Evolutionary conservation across 2,888 invertebrate species (phyloP).

Genomic region (Megamerina dolium): DNA sequence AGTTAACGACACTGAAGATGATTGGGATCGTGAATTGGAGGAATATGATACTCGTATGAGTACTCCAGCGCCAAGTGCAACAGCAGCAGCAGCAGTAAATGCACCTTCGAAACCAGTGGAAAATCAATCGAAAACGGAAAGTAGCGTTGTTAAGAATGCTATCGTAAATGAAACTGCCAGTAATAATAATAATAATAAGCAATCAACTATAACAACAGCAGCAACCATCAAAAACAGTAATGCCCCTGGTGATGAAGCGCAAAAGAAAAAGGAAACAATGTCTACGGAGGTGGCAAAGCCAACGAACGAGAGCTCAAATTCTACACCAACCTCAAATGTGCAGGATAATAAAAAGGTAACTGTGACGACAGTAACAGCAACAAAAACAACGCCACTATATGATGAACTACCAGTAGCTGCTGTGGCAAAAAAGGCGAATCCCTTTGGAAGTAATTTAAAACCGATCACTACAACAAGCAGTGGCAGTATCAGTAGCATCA

Average conservation of each 20-base stretch:
- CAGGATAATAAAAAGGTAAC: background rate
- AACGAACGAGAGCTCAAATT: too few species aligned
- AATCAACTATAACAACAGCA: too few species aligned
- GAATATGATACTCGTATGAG: conserved; percentile 36
- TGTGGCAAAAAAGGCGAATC: background rate
- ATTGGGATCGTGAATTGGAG: conserved; percentile 45
- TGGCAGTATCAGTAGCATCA: too few species aligned
- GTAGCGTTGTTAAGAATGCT: background rate
- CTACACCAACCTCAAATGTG: background rate
- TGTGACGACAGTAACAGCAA: conserved; percentile 1
- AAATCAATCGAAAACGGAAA: background rate
- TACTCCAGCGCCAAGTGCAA: too few species aligned
- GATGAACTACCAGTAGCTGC: conserved; percentile 33
- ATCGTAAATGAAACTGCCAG: too few species aligned
- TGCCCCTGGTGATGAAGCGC: conserved; percentile 7
- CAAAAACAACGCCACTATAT: conserved; percentile 35
- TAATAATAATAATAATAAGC: too few species aligned
- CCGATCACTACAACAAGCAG: too few species aligned
- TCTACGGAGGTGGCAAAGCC: too few species aligned
- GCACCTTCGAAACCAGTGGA: conserved; percentile 3
- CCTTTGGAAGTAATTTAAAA: too few species aligned
- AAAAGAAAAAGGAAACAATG: conserved; percentile 23
- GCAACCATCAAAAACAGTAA: conserved; percentile 11
- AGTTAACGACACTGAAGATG: conserved; percentile 41
- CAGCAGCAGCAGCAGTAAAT: conserved; percentile 10